A percentile compares a stretch with the other conserved stretches of the same genome.
phyloP scores from a whole-genome alignment of 2,113 vertebrate genomes.

The Brevimyrus niger region DNA sequence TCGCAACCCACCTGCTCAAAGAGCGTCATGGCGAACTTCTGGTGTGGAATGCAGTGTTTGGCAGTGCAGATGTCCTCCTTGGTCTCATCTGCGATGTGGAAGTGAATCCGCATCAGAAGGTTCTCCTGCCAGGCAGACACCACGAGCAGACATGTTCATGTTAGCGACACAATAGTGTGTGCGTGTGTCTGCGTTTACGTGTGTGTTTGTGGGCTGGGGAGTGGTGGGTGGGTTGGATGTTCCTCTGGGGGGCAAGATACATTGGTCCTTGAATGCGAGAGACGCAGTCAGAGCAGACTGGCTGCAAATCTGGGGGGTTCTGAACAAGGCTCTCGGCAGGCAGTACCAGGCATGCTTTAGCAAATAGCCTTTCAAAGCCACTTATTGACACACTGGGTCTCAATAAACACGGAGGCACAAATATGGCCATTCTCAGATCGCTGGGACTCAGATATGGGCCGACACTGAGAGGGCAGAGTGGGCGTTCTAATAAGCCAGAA shows the following conservation, averaged over 20 bases:
- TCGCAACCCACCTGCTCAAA: constrained; percentile 80
- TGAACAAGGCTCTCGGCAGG: neutral
- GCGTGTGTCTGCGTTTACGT: neutral
- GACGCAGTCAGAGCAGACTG: neutral
- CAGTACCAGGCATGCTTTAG: neutral
- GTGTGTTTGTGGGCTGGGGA: neutral
- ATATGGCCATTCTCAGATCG: neutral
- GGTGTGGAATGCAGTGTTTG: constrained; percentile 87
- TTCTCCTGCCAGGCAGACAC: constrained; percentile 69
- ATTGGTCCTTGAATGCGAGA: neutral
- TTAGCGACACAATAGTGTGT: neutral
- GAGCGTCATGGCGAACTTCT: constrained; percentile 97
- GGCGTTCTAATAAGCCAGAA: neutral
- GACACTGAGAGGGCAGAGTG: neutral
- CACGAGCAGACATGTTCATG: neutral
- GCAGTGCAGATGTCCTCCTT: constrained; percentile 94
- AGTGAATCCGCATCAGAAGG: constrained; percentile 91
- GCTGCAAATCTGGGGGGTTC: neutral
- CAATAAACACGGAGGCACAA: neutral
- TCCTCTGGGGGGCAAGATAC: neutral
- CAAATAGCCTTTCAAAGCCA: neutral
- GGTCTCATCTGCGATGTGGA: constrained; percentile 90
- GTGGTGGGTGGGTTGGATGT: no score
- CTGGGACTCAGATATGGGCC: neutral
- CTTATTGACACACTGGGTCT: neutral